Percentiles rank a stretch among this genome's conserved stretches.
Conservation (phyloP, 1,140 invertebrate genomes). For the Hyphantria cunea region DNA sequence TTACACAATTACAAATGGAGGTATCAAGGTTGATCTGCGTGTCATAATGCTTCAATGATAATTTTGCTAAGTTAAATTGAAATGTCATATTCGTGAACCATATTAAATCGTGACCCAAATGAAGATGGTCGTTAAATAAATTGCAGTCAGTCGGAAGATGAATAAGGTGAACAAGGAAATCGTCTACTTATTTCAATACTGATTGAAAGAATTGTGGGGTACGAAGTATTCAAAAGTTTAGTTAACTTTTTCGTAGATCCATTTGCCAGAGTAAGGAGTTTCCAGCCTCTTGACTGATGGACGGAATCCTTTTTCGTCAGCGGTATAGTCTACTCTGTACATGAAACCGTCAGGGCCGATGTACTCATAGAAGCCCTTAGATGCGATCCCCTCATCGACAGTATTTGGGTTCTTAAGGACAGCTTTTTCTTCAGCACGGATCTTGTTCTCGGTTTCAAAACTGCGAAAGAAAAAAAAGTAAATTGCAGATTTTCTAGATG, state of each 20-base stretch:
- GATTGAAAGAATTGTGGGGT: conserved; percentile 55
- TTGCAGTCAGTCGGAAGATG: conserved; percentile 33
- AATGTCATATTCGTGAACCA: conserved; percentile 54
- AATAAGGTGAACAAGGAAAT: conserved; percentile 32
- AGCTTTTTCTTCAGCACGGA: conserved; percentile 87
- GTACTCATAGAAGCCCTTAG: conserved; percentile 85
- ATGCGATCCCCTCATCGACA: conserved; percentile 84
- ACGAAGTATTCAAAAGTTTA: conserved; percentile 42
- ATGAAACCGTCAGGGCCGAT: conserved; percentile 83
- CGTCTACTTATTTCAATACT: conserved; percentile 69
- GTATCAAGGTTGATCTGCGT: conserved; percentile 26
- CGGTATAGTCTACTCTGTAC: conserved; percentile 84
- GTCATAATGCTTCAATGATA: conserved; percentile 24
- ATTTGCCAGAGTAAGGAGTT: conserved; percentile 76
- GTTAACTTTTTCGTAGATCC: conserved; percentile 71
- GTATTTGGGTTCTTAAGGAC: conserved; percentile 77
- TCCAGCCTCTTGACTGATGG: conserved; percentile 81
- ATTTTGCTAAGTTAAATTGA: conserved; percentile 30
- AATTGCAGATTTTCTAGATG: background rate
- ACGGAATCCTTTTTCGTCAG: conserved; percentile 86
- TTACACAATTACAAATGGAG: conserved; percentile 20
- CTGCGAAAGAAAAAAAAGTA: conserved; percentile 61
- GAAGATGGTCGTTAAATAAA: conserved; percentile 35
- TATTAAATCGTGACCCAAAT: conserved; percentile 42
- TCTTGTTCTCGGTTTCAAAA: conserved; percentile 91